Percentiles rank a stretch among this genome's conserved stretches.
Evolutionary conservation across 2,113 vertebrate genomes (phyloP).

Genomic region (Anguilla rostrata): DNA sequence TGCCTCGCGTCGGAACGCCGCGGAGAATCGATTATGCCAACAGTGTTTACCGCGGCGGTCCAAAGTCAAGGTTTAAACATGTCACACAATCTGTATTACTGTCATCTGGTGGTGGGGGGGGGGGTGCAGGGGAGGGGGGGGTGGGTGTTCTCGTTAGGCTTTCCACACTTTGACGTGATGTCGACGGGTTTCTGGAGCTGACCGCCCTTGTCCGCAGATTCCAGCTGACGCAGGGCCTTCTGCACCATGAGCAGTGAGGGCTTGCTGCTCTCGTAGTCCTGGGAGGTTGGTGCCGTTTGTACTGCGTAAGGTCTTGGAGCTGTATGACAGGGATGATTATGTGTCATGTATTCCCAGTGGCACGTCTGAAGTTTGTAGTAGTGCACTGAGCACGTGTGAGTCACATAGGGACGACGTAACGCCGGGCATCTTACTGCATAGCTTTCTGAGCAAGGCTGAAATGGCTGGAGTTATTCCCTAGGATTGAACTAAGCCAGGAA

Average conservation of each 20-base stretch:
- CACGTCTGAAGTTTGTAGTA: not conserved
- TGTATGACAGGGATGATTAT: not conserved
- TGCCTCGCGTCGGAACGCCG: conserved; percentile 44
- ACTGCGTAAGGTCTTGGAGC: not conserved
- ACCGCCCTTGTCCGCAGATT: not conserved
- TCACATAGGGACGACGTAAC: too few species aligned
- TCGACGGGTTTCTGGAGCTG: conserved; percentile 13
- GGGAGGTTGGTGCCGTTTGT: not conserved
- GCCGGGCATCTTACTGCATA: too few species aligned
- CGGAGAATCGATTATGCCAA: conserved; percentile 49
- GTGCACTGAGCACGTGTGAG: too few species aligned
- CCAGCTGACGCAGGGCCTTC: conserved; percentile 12
- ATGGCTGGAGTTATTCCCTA: not conserved
- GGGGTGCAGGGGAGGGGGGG: not conserved
- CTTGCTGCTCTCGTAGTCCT: not conserved
- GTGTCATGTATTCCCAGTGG: not conserved
- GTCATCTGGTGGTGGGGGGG: conserved; percentile 6
- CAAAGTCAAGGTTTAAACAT: conserved; percentile 43
- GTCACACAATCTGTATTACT: conserved; percentile 31
- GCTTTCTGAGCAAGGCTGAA: not conserved
- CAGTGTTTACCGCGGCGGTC: conserved; percentile 48
- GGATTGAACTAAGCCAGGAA: not conserved
- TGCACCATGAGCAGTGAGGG: not conserved
- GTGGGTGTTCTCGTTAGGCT: conserved; percentile 29
- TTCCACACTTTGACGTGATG: conserved; percentile 23